Evolutionary conservation across 2,797 vertebrate genomes (phyloP), one percentile per base, ranked within the genome.

Genomic region (Selene dorsalis): DNA sequence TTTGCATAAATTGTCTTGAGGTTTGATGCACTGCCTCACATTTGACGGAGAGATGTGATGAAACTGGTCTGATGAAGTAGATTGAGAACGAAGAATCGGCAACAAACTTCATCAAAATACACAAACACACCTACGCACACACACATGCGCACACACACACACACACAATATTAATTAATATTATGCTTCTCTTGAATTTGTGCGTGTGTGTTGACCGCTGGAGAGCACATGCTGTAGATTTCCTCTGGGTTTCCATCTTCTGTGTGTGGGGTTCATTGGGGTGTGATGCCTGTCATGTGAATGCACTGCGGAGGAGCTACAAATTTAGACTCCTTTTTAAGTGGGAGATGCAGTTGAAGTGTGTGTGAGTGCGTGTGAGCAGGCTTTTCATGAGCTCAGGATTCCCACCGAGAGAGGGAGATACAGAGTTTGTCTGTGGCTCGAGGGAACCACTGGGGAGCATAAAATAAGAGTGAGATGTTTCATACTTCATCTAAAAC

Each of bases 271-370:
- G 61, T 68, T 69, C 55, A 79, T 30, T 11, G 9, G 38, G 73
- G 66, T 72, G 82, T 14, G 10, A 45, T 41, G 62, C 48, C 52
- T 38, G 30, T 68, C 69, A 52, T 82, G 69, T 66, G 68, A 84
- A 75, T 61, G 56, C 63, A 59, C 74, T 60, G 69, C 41, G 68
- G 71, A 83, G 68, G 48, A 78, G 71, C 72, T 79, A 74, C 71
- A 75, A 81, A 88, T 86, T 83, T 80, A 82, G 83, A 75, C 72
- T 75, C 57, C 68, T 85, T 91, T 90, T 14, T 41, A 85, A 92
- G 84, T 84, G 82, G 45, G 73, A 82, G 68, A 85, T 69, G 52
- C 66, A 78, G 60, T 77, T 70, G 66, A 83, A 80, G 52, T 64
- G 71, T 43, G 14, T 43, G 41, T 16, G 39, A 3, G 39, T 41